Base-by-base conservation (phyloP, 2,797 vertebrate species). In the Spea hammondii region DNA sequence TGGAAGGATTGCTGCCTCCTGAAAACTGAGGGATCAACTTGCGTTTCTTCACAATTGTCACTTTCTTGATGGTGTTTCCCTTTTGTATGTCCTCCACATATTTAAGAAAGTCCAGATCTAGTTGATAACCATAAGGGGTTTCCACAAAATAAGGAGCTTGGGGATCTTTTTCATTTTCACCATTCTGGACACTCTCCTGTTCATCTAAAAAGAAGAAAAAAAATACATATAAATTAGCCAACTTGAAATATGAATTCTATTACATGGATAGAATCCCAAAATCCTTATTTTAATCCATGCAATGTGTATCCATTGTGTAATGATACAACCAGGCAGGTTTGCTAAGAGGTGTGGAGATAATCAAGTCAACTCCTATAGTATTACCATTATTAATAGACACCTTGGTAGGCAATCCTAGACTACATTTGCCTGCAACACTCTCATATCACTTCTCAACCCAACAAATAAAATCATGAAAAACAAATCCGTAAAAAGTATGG, bases 31-130 rank as follows among this genome's bases (percentile, higher is more conserved):
- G 87, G 70, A 90, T 57, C 2, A 84, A 84, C 91, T 94, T 96
- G 79, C 91, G 91, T 84, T 91, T 96, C 88, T 96, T 95, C 86
- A 91, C 93, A 86, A 98, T 94, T 74, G 95, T 97, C 81, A 99
- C 84, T 87, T 96, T 99, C 88, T 93, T 99, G 83, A 99, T 94
- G 11, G 97, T 98, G 86, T 98, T 96, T 77, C 98, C 97, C 85
- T 96, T 93, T 87, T 99, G 95, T 74, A 99, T 99, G 89, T 99
- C 97, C 59, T 99, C 96, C 83, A 99, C 97, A 77, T 99, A 99
- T 83, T 99, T 99, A 75, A 99, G 94, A 87, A 99, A 99, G 87
- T 99, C 97, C 90, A 99, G 89, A 89, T 99, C 98, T 88, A 99
- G 82, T 86, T 98, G 96, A 86, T 94, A 99, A 83, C 98, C 98